phyloP scores from a whole-genome alignment of 1,140 invertebrate species.

The Battus philenor region DNA sequence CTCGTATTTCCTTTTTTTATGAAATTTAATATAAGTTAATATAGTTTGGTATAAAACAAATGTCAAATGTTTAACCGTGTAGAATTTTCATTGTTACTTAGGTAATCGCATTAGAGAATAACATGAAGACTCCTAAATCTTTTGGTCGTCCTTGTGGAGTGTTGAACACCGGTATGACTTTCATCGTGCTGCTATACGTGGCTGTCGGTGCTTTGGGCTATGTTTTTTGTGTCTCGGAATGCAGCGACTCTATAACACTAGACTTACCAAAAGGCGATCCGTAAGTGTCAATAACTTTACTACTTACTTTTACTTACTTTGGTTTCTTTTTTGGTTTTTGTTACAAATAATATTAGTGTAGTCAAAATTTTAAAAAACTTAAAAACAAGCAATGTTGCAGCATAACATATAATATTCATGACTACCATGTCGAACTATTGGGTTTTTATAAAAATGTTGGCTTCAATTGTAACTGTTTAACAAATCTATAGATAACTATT shows the following conservation, averaged over 20 bases:
- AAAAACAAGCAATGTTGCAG: too few species aligned
- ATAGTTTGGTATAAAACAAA: too few species aligned
- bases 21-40: too few species aligned
- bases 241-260: constrained; percentile 83
- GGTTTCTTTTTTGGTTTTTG: background rate
- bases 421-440: too few species aligned
- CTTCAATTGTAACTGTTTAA: too few species aligned
- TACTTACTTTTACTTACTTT: background rate
- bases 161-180: constrained; percentile 85
- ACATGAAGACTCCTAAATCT: constrained; percentile 86
- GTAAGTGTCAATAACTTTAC: constrained; percentile 47
- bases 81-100: too few species aligned
- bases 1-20: too few species aligned
- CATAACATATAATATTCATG: too few species aligned
- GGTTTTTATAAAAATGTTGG: too few species aligned
- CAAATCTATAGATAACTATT: too few species aligned
- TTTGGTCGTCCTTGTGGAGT: constrained; percentile 85
- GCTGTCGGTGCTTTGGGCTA: constrained; percentile 90
- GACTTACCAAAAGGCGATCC: constrained; percentile 78
- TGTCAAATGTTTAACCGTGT: too few species aligned
- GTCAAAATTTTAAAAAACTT: background rate
- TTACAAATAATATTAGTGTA: background rate
- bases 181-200: constrained; percentile 85
- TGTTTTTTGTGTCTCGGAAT: constrained; percentile 82
- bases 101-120: constrained; percentile 91